Percentiles rank a stretch among this genome's conserved stretches.
Conservation (phyloP, 1,140 invertebrate species). For the Hyles euphorbiae region DNA sequence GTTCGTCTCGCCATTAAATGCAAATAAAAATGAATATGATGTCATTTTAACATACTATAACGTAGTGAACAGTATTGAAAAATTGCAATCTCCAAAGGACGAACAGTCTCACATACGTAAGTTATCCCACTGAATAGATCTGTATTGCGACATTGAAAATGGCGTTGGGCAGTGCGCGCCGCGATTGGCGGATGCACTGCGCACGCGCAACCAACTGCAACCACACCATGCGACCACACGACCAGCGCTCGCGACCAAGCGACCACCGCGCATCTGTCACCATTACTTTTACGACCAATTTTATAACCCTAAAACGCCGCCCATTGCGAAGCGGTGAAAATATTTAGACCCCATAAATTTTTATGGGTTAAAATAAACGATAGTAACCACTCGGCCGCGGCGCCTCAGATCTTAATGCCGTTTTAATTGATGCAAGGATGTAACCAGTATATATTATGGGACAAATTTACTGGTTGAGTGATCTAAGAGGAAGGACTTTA, state of each 20-base stretch:
- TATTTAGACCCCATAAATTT: constrained; percentile 57
- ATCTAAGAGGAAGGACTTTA: neutral
- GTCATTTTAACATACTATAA: too few species aligned
- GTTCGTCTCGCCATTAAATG: too few species aligned
- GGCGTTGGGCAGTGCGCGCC: constrained; percentile 12
- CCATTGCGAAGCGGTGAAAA: constrained; percentile 42
- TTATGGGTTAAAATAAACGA: constrained; percentile 42
- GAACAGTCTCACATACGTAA: too few species aligned
- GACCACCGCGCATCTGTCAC: constrained; percentile 28
- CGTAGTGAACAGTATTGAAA: too few species aligned
- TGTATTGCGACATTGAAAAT: constrained; percentile 15
- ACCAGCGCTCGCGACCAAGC: constrained; percentile 1
- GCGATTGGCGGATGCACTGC: constrained; percentile 16
- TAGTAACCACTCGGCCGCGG: constrained; percentile 23
- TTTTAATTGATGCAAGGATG: constrained; percentile 22
- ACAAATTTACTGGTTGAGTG: too few species aligned
- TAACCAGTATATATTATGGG: neutral
- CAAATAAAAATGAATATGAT: too few species aligned
- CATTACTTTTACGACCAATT: constrained; percentile 29
- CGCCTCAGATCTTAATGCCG: constrained; percentile 22
- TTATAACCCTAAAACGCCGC: constrained; percentile 27
- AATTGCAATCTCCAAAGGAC: too few species aligned
- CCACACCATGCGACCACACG: constrained; percentile 1
- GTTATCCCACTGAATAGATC: too few species aligned
- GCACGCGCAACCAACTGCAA: constrained; percentile 25